phyloP scores from a whole-genome alignment of 1,140 invertebrate genomes.

The Oreohelix idahoensis region DNA sequence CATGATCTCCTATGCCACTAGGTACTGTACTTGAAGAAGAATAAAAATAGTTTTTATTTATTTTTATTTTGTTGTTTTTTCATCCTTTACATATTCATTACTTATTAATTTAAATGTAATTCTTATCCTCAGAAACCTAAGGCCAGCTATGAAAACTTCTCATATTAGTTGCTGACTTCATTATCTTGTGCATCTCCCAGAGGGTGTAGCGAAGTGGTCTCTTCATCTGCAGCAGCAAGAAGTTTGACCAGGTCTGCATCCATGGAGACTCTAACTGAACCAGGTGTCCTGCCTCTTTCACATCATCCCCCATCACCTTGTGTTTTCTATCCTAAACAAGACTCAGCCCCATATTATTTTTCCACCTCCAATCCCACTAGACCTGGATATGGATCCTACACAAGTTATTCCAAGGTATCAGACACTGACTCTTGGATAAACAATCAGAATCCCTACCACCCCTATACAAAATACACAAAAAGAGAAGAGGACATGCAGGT shows the following conservation, averaged over 20 bases:
- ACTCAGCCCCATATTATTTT: background rate
- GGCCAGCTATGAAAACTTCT: too few relatives aligned
- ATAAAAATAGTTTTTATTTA: too few relatives aligned
- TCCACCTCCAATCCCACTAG: background rate
- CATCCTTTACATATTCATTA: too few relatives aligned
- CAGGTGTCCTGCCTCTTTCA: background rate
- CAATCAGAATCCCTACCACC: background rate
- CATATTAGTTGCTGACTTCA: background rate
- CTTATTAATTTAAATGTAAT: too few relatives aligned
- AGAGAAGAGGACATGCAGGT: background rate
- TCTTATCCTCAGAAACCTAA: too few relatives aligned
- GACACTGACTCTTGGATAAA: background rate
- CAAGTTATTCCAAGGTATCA: background rate
- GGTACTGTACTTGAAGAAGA: too few relatives aligned
- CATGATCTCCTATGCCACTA: too few relatives aligned
- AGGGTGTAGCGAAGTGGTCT: background rate
- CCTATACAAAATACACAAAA: background rate
- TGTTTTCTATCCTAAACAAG: background rate
- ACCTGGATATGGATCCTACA: background rate
- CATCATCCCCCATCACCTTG: background rate
- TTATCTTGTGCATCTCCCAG: background rate
- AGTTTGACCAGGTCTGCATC: background rate
- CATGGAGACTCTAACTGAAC: slow-evolving; percentile 11
- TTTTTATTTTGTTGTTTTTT: too few relatives aligned
- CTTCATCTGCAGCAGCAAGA: background rate